Percentiles rank a stretch among this genome's conserved stretches.
Evolutionary conservation across 2,113 vertebrate genomes (phyloP).

Genomic region (Apteryx owenii): DNA sequence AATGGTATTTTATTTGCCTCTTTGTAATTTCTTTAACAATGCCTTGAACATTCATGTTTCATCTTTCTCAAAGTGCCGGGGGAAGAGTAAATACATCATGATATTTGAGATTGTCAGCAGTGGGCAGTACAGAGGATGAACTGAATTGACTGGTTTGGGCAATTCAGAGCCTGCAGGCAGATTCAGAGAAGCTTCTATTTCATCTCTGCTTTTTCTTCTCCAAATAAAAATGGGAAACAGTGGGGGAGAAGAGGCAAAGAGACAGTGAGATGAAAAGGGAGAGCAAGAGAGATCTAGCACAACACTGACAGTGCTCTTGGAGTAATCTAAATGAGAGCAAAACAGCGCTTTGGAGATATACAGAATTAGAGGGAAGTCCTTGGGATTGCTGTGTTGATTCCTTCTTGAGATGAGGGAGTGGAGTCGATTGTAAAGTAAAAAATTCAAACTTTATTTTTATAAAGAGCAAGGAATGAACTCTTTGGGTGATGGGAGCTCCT

Average conservation of each 20-base stretch:
- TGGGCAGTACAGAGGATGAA: not conserved
- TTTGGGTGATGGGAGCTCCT: not conserved
- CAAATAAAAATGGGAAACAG: conserved; percentile 42
- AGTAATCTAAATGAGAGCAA: not conserved
- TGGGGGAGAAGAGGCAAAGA: not conserved
- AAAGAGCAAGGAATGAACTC: not conserved
- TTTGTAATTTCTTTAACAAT: not conserved
- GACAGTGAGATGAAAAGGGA: conserved; percentile 18
- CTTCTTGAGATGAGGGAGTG: not conserved
- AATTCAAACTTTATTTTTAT: not conserved
- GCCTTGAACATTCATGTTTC: not conserved
- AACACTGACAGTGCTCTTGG: not conserved
- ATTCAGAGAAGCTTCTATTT: conserved; percentile 35
- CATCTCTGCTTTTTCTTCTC: conserved; percentile 32
- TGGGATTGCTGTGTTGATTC: not conserved
- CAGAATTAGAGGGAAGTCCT: not conserved
- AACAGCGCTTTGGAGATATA: not conserved
- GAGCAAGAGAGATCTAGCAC: not conserved
- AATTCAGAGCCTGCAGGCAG: not conserved
- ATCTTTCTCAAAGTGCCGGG: not conserved
- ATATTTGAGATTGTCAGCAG: conserved; percentile 23
- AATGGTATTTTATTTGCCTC: not conserved
- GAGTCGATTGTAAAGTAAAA: not conserved
- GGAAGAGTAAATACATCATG: not conserved
- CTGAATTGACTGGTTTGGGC: not conserved